Conservation (phyloP, 2,888 invertebrate genomes). For the Scaptodrosophila latifasciaeformis region DNA sequence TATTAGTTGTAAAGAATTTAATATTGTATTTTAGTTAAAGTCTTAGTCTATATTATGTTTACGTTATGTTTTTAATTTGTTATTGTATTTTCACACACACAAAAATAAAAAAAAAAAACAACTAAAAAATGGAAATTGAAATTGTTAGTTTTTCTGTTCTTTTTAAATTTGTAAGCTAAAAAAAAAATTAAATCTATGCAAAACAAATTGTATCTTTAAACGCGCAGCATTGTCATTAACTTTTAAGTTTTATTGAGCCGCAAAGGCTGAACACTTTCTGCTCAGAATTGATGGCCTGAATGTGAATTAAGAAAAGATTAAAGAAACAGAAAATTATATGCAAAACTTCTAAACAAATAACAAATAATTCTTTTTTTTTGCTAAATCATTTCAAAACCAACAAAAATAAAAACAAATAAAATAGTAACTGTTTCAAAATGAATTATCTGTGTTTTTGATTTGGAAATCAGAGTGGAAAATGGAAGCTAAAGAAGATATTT, state of each 20-base stretch:
- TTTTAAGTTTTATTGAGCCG: conserved; percentile 47
- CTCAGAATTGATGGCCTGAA: not conserved
- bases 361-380: conserved; percentile 47
- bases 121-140: conserved; percentile 32
- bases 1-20: not conserved
- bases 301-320: conserved; percentile 6
- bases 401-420: conserved; percentile 11
- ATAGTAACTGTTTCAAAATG: conserved; percentile 59
- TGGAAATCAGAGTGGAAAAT: not conserved
- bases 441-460: not conserved
- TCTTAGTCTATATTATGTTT: conserved; percentile 17
- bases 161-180: conserved; percentile 42
- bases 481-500: too few species aligned
- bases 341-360: conserved; percentile 20
- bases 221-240: conserved; percentile 61
- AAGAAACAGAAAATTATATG: conserved; percentile 22
- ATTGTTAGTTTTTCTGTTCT: conserved; percentile 36
- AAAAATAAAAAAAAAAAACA: too few species aligned
- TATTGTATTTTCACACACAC: conserved; percentile 36
- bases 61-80: conserved; percentile 45
- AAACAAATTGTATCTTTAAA: conserved; percentile 35
- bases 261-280: too few species aligned
- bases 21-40: conserved; percentile 20
- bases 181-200: conserved; percentile 34
- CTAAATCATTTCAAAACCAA: conserved; percentile 47